These are phyloP conservation scores for Augochlorella aurata DNA, from an alignment of 2,888 invertebrate species.

Conservation along the genomic window DNA sequence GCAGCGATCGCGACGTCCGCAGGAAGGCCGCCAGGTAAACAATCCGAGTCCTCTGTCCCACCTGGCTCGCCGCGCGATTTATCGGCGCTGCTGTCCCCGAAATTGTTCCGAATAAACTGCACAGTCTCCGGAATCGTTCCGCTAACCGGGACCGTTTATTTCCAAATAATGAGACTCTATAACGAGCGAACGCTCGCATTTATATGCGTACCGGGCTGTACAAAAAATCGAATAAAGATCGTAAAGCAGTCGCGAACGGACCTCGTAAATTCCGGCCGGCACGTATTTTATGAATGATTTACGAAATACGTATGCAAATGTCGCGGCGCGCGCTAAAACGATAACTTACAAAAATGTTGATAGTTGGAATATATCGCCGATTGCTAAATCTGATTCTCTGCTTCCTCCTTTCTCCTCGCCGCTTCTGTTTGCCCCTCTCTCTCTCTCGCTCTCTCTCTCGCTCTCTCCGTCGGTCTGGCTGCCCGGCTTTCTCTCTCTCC, in stretches of 20 bases:
- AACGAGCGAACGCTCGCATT: conserved; percentile 18
- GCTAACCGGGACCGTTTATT: conserved; percentile 14
- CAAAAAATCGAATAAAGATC: conserved; percentile 11
- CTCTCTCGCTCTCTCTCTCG: background rate
- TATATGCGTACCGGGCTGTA: background rate
- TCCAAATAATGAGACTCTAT: conserved; percentile 23
- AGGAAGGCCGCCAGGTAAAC: conserved; percentile 63
- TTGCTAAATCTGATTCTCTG: conserved; percentile 51
- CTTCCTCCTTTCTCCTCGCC: conserved; percentile 43
- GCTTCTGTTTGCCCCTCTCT: background rate
- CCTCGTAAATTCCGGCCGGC: conserved; percentile 40
- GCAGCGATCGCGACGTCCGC: conserved; percentile 65
- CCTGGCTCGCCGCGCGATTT: conserved; percentile 2
- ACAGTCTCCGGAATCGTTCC: conserved; percentile 3
- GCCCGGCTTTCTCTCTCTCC: background rate
- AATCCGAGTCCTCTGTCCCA: conserved; percentile 54
- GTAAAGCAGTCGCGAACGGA: conserved; percentile 36
- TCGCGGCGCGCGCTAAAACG: conserved; percentile 38
- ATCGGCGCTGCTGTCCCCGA: background rate
- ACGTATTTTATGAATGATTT: conserved; percentile 52
- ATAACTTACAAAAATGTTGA: conserved; percentile 57
- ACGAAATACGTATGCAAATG: conserved; percentile 53
- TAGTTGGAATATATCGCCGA: conserved; percentile 54
- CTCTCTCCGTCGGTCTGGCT: background rate
- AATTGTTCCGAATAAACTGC: conserved; percentile 2